These are phyloP conservation scores for Nyctalus aviator DNA, from an alignment of 2,797 vertebrate species.

Conservation along the genomic window DNA sequence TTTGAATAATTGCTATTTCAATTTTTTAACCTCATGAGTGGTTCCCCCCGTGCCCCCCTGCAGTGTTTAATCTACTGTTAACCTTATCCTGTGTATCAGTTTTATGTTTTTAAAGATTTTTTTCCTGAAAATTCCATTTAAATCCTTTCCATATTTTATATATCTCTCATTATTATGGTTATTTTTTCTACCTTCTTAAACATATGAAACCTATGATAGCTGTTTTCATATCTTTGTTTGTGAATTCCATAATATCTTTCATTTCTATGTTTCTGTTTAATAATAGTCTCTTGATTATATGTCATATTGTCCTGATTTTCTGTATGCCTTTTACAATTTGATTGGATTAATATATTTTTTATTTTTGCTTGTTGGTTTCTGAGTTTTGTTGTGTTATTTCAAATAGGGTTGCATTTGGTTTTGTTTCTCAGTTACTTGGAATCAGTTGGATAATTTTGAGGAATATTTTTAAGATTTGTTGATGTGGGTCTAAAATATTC, in stretches of 20 bases:
- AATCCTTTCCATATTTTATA: not conserved
- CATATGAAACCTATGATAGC: not conserved
- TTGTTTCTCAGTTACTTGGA: not conserved
- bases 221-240: not conserved
- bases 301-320: constrained; percentile 1
- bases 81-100: not conserved
- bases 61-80: not conserved
- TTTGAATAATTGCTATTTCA: constrained; percentile 22
- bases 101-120: not conserved
- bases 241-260: not conserved
- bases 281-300: not conserved
- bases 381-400: constrained; percentile 43
- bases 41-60: too few species aligned
- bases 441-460: constrained; percentile 13
- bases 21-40: not conserved
- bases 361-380: not conserved
- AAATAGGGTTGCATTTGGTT: constrained; percentile 5
- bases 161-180: not conserved
- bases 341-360: constrained; percentile 28
- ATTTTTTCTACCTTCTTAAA: constrained; percentile 25
- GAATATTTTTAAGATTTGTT: constrained; percentile 28
- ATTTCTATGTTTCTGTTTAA: constrained; percentile 17
- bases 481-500: not conserved
- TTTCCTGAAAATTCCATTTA: not conserved
- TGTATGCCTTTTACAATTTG: not conserved